Evolutionary conservation across 2,113 vertebrate genomes (phyloP), one percentile per base, ranked within the genome.

Genomic region (Nycticorax nycticorax): DNA sequence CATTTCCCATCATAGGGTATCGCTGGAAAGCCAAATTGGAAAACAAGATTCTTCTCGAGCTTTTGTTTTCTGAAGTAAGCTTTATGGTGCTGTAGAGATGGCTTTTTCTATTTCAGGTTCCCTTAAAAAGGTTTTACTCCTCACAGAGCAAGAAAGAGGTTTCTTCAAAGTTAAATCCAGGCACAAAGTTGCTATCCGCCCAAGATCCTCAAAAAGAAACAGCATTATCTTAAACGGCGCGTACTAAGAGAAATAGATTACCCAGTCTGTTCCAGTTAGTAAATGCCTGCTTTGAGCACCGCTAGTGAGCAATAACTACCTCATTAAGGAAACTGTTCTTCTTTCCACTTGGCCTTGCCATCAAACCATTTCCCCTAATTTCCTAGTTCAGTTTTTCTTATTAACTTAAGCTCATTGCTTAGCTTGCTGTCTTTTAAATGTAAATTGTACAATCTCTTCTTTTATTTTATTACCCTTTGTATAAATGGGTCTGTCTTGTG

Each of bases 291-390:
- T 88, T 92, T 81, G 69, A 80, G 83, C 59, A 85, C 67, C 16
- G 17, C 23, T 94, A 50, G 83, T 95, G 87, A 91, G 45, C 57
- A 85, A 56, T 75, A 97, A 85, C 45, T 96, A 57, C 53, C 55
- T 97, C 87, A 89, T 96, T 94, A 92, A 78, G 45, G 41, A 95
- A 96, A 66, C 24, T 62, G 24, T 74, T 59, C 52, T 75, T 83
- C 69, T 80, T 60, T 45, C 85, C 67, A 28, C 48, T 75, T 85
- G 52, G 50, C 47, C 57, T 68, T 93, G 60, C 62, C 64, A 85
- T 77, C 71, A 94, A 80, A 93, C 79, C 37, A 14, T 89, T 96
- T 91, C 67, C 72, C 33, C 28, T 95, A 73, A 96, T 96, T 95
- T 96, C 93, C 89, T 86, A 66, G 26, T 85, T 96, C 45, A 64